Evolutionary conservation across 2,797 vertebrate species (phyloP), one percentile per base, ranked within the genome.

Genomic region (Anas acuta): DNA sequence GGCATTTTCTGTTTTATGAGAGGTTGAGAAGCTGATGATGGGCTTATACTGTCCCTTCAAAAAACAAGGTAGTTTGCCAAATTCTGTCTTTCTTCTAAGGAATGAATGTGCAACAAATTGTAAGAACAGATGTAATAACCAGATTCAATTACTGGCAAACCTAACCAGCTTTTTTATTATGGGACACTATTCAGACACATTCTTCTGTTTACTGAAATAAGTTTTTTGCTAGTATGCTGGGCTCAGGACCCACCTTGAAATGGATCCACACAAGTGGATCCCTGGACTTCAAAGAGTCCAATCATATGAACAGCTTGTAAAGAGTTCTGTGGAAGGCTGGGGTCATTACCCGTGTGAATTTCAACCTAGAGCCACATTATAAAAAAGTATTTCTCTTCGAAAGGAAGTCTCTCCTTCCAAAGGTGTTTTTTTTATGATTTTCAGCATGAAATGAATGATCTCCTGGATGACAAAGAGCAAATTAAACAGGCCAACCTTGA

Each of bases 101-200:
- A 70, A 67, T 12, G 17, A 43, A 62, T 4, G 17, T 49, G 19
- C 37, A 70, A 69, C 28, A 25, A 15, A 73, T 39, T 4, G 58
- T 32, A 14, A 37, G 20, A 64, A 30, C 39, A 22, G 28, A 53
- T 71, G 72, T 33, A 62, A 13, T 45, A 56, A 73, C n/a, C 22
- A 53, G 30, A 32, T 26, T 30, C 18, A 39, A 32, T 37, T 41
- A 60, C 54, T 43, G 70, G 32, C 51, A 60, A 51, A 41, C 25
- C 45, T 0, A 2, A 15, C 7, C 1, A 3, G 10, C 32, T 58
- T 66, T 35, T 76, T 77, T 73, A 32, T 9, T 9, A 16, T 2
- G 19, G 33, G 37, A 54, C 20, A 11, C 39, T 23, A 54, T 26
- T 35, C 43, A 54, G 23, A 33, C 23, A 78, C 0, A 0, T 32